Evolutionary conservation across 2,113 vertebrate species (phyloP), one percentile per base, ranked within the genome.

Genomic region (Hippocampus abdominalis): DNA sequence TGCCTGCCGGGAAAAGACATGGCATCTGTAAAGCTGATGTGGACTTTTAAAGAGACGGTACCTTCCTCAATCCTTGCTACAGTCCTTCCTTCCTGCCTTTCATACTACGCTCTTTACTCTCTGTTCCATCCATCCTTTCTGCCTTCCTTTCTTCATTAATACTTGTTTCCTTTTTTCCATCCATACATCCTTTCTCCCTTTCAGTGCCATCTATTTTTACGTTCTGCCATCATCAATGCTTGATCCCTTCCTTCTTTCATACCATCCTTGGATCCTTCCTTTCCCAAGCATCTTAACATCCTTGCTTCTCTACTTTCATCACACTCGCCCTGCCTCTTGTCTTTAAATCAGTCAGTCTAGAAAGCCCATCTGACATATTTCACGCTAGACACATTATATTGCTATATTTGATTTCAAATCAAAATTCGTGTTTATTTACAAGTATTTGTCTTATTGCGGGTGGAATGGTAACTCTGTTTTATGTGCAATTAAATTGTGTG

Each of bases 1-100:
- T 89, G 8, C 76, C 91, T 80, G 70, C 20, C 8, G 29, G 23
- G 12, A 51, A 57, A 27, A 27, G 51, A 23, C 3, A 10, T 32
- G 27, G 27, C 57, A 9, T 60, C 25, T 60, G 57, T 32, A 29
- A 60, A 60, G 27, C 27, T 60, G 57, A 60, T 3, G 13, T 27
- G 56, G n/a, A 12, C 21, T 8, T 18, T 20, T 56, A 11, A 56
- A 4, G 44, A 46, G 44, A 49, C 48, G 18, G 48, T 49, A 1
- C 11, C 11, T 44, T 13, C 10, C 10, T 44, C 42, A 11, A 44
- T 44, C 42, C 40, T 11, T 42, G 40, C 11, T 5, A 36, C 1
- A 1, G 32, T 36, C 32, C 0, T 36, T 36, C 32, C 32, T 6
- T 36, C 32, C 32, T 36, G 32, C 4, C 29, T 36, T 36, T 36